These are phyloP conservation scores for Lycophotia porphyrea DNA, from an alignment of 2,888 invertebrate species.

Conservation along the genomic window DNA sequence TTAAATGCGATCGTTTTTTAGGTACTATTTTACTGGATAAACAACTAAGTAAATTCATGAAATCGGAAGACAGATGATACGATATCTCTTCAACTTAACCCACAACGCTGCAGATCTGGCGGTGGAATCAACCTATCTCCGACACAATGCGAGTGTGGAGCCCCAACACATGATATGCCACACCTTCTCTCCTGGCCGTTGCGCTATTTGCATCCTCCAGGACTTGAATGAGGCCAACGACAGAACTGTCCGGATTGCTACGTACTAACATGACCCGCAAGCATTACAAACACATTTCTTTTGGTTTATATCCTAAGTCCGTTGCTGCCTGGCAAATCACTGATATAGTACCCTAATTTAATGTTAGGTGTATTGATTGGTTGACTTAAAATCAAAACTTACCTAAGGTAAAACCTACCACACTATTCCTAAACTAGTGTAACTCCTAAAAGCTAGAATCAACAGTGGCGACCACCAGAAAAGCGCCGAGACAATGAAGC, in stretches of 20 bases:
- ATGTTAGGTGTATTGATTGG: not conserved
- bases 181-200: not conserved
- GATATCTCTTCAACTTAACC: not conserved
- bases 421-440: no score
- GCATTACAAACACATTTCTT: not conserved
- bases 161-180: not conserved
- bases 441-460: no score
- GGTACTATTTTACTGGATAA: not conserved
- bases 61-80: not conserved
- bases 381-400: not conserved
- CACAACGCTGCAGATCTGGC: not conserved
- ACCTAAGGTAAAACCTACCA: no score
- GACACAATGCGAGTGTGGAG: not conserved
- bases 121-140: not conserved
- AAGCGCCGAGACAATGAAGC: no score
- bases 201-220: not conserved
- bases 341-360: not conserved
- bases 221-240: not conserved
- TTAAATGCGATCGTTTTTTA: not conserved
- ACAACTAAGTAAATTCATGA: not conserved
- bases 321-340: not conserved
- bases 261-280: not conserved
- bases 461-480: no score
- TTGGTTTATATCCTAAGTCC: not conserved
- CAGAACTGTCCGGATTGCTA: not conserved